Evolutionary conservation across 2,797 vertebrate species (phyloP).

Genomic region (Knipowitschia caucasica): DNA sequence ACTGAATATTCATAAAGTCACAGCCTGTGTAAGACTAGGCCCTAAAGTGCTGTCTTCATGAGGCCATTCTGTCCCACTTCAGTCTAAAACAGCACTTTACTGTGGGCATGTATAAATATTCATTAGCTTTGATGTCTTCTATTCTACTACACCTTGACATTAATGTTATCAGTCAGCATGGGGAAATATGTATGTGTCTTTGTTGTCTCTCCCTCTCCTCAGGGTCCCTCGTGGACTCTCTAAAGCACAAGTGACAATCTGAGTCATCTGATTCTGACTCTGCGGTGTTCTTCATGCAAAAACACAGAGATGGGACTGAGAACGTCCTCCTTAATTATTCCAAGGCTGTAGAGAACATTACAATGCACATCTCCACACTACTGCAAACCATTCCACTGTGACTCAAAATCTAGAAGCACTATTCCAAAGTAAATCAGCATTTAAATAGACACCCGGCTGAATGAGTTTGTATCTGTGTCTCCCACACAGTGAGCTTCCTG

Average conservation of each 20-base stretch:
- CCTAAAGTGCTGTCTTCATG: constrained; percentile 71
- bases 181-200: constrained; percentile 51
- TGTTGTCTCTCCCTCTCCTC: constrained; percentile 20
- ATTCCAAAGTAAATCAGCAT: constrained; percentile 23
- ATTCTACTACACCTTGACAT: constrained; percentile 67
- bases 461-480: constrained; percentile 12
- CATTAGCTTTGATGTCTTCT: constrained; percentile 66
- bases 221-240: constrained; percentile 33
- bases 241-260: constrained; percentile 49
- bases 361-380: not conserved
- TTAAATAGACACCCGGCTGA: constrained; percentile 3
- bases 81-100: constrained; percentile 68
- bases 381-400: not conserved
- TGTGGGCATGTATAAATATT: constrained; percentile 69
- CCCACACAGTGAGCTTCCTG: constrained; percentile 7
- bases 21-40: constrained; percentile 58
- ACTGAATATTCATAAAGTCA: constrained; percentile 70
- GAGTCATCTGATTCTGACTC: constrained; percentile 44
- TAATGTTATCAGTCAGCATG: constrained; percentile 65
- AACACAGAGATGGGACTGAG: constrained; percentile 6
- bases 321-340: constrained; percentile 6
- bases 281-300: constrained; percentile 25
- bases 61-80: constrained; percentile 68
- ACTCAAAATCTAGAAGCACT: not conserved
- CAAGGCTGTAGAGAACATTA: not conserved